Conservation (phyloP, 2,888 invertebrate species). For the Hirtodrosophila histrioides region DNA sequence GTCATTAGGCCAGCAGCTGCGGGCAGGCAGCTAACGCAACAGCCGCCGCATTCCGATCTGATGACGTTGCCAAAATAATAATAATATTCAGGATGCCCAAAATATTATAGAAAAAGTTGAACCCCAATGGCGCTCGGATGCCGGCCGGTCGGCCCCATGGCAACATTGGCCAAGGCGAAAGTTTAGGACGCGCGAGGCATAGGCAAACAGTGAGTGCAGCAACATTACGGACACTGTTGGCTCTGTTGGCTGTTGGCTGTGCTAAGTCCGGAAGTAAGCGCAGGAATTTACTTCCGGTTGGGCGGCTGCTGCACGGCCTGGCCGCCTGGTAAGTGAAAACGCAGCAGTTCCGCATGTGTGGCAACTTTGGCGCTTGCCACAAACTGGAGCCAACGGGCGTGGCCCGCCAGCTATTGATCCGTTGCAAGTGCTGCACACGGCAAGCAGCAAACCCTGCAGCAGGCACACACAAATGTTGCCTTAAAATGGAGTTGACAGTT, state of each 20-base stretch:
- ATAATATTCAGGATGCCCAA: constrained; percentile 7
- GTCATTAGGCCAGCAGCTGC: constrained; percentile 81
- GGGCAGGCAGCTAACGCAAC: constrained; percentile 39
- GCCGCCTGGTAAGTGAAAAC: constrained; percentile 79
- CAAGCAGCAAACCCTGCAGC: constrained; percentile 50
- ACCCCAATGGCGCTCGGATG: constrained; percentile 39
- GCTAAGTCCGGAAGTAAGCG: constrained; percentile 61
- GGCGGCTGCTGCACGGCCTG: constrained; percentile 59
- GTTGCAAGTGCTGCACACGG: constrained; percentile 66
- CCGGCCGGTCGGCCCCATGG: constrained; percentile 58
- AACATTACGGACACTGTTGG: neutral
- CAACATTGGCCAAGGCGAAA: constrained; percentile 73
- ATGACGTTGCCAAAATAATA: constrained; percentile 59
- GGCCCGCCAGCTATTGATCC: constrained; percentile 74
- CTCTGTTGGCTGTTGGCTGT: neutral
- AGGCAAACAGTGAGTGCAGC: constrained; percentile 38
- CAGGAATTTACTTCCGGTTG: constrained; percentile 79
- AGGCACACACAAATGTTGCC: constrained; percentile 15
- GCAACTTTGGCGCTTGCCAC: constrained; percentile 33
- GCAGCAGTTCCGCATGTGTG: constrained; percentile 82
- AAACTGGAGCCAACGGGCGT: constrained; percentile 54
- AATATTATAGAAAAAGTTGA: constrained; percentile 8
- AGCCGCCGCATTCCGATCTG: constrained; percentile 55
- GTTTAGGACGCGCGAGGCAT: constrained; percentile 60
- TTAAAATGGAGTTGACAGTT: constrained; percentile 49